Conservation (phyloP, 2,113 vertebrate genomes). For the Chinchilla lanigera region DNA sequence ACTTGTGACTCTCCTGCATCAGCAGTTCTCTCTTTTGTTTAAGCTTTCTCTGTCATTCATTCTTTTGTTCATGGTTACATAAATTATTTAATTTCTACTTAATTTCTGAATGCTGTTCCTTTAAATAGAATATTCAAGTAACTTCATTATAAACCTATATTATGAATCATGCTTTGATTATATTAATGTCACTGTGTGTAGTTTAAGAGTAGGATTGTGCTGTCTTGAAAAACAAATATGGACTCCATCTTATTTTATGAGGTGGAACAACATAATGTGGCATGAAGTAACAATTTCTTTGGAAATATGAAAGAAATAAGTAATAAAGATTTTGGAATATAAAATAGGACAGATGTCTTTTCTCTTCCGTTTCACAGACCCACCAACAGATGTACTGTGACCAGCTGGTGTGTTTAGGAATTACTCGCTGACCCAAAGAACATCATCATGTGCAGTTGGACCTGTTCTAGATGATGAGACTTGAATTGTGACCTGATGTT, state of each 20-base stretch:
- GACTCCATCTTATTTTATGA: conserved; percentile 25
- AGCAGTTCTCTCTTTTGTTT: neutral
- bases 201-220: neutral
- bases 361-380: neutral
- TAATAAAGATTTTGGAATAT: neutral
- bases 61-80: neutral
- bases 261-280: neutral
- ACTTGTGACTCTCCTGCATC: neutral
- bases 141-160: neutral
- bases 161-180: neutral
- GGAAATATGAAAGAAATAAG: conserved; percentile 11
- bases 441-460: neutral
- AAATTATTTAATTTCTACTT: neutral
- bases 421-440: neutral
- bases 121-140: neutral
- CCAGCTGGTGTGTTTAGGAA: neutral
- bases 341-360: neutral
- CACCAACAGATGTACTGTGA: neutral
- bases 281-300: neutral
- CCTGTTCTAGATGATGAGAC: neutral
- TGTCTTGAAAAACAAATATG: neutral
- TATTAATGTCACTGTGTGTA: neutral
- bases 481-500: neutral
- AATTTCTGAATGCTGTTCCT: neutral
- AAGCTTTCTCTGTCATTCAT: neutral